A percentile compares a stretch with the other conserved stretches of the same genome.
These are phyloP conservation scores for Acleris cristana DNA, from an alignment of 2,888 invertebrate genomes.

Conservation along the genomic window DNA sequence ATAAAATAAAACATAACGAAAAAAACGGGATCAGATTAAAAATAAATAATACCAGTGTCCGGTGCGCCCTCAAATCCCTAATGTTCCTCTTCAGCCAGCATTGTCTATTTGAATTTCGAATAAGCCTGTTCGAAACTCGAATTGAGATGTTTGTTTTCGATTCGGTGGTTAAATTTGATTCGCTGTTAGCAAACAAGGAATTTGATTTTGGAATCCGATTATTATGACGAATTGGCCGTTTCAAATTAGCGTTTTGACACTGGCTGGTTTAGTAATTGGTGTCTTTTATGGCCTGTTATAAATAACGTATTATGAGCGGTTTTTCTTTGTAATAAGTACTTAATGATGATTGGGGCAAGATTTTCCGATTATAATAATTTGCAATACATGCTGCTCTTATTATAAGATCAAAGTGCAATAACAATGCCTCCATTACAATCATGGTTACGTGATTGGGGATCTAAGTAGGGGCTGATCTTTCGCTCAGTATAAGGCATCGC, in stretches of 20 bases:
- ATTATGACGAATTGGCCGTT: slow-evolving; percentile 35
- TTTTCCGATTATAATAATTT: too few relatives aligned
- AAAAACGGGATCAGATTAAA: not conserved
- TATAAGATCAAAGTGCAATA: slow-evolving; percentile 34
- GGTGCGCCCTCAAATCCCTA: slow-evolving; percentile 53
- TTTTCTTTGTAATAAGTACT: too few relatives aligned
- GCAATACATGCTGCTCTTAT: not conserved
- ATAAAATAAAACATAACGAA: not conserved
- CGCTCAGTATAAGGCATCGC: too few relatives aligned
- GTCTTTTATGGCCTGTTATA: not conserved
- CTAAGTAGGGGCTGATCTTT: not conserved
- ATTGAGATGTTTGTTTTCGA: slow-evolving; percentile 75
- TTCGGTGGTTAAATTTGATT: slow-evolving; percentile 67
- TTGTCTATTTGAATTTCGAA: slow-evolving; percentile 76
- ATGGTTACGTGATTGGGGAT: slow-evolving; percentile 5
- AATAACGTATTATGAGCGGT: too few relatives aligned
- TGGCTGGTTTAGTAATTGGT: slow-evolving; percentile 1
- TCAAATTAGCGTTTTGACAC: slow-evolving; percentile 21
- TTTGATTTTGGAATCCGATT: slow-evolving; percentile 47
- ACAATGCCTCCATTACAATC: slow-evolving; percentile 8
- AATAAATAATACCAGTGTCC: slow-evolving; percentile 41
- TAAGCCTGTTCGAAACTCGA: slow-evolving; percentile 73
- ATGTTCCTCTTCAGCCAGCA: slow-evolving; percentile 62
- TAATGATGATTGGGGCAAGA: too few relatives aligned
- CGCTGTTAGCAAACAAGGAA: slow-evolving; percentile 46